phyloP scores from a whole-genome alignment of 2,888 invertebrate genomes.

The Sisyra nigra region DNA sequence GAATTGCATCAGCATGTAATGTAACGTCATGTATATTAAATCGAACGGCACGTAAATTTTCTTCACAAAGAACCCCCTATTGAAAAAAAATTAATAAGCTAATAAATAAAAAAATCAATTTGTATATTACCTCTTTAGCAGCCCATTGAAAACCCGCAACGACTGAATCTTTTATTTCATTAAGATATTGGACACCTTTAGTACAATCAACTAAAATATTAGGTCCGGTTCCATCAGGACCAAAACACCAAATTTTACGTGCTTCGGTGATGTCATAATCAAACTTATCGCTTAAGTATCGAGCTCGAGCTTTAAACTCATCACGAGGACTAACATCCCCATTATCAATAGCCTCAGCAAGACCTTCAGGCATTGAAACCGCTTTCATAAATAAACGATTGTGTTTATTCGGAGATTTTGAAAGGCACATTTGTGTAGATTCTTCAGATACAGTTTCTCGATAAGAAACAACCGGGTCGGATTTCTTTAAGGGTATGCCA shows the following conservation, averaged over 20 bases:
- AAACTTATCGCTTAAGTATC: slow-evolving; percentile 89
- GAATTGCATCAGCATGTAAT: slow-evolving; percentile 98
- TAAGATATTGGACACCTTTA: slow-evolving; percentile 99
- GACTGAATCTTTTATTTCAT: slow-evolving; percentile 99
- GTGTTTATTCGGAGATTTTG: slow-evolving; percentile 99
- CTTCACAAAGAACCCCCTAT: slow-evolving; percentile 96
- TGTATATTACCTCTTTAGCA: slow-evolving; percentile 82
- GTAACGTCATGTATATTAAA: slow-evolving; percentile 99
- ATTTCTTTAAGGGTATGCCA: slow-evolving; percentile 95
- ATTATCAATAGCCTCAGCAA: slow-evolving; percentile 94
- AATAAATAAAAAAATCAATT: too few relatives aligned
- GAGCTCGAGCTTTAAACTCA: slow-evolving; percentile 93
- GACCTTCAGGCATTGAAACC: slow-evolving; percentile 88
- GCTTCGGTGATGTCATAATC: slow-evolving; percentile 96
- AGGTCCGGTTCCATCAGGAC: slow-evolving; percentile 97
- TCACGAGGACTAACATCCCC: slow-evolving; percentile 91
- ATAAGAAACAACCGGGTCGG: slow-evolving; percentile 98
- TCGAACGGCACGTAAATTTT: slow-evolving; percentile 84
- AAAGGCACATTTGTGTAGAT: slow-evolving; percentile 89
- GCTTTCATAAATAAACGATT: slow-evolving; percentile 96
- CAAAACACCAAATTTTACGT: slow-evolving; percentile 99
- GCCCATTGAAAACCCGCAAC: slow-evolving; percentile 99
- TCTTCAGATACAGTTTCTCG: slow-evolving; percentile 92
- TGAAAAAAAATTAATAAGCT: slow-evolving; percentile 5
- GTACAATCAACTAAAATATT: slow-evolving; percentile 96